Evolutionary conservation across 2,113 vertebrate species (phyloP).

Genomic region (Ammospiza nelsoni): DNA sequence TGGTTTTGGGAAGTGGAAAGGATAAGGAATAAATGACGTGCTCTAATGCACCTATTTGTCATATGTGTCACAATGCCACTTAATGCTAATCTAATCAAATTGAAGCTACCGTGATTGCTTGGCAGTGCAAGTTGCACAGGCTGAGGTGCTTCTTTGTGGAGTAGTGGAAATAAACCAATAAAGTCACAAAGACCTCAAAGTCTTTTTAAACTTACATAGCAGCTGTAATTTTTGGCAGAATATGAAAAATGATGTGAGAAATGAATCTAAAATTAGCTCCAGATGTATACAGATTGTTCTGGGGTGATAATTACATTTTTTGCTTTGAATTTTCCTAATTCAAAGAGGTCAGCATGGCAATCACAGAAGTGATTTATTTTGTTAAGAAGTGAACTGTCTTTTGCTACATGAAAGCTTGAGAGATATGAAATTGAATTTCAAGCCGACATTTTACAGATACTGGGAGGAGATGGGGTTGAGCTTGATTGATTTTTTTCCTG

Average conservation of each 20-base stretch:
- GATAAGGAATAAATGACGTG: slow-evolving; percentile 82
- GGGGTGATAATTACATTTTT: slow-evolving; percentile 90
- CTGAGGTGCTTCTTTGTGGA: slow-evolving; percentile 41
- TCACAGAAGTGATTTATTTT: slow-evolving; percentile 89
- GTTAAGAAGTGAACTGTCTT: slow-evolving; percentile 87
- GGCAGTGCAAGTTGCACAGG: slow-evolving; percentile 29
- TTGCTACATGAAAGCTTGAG: slow-evolving; percentile 83
- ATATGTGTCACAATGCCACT: slow-evolving; percentile 87
- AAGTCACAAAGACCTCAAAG: slow-evolving; percentile 48
- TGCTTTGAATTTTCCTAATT: slow-evolving; percentile 86
- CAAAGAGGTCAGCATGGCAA: slow-evolving; percentile 83
- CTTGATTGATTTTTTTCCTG: slow-evolving; percentile 77
- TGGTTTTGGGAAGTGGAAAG: slow-evolving; percentile 57
- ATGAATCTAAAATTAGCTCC: slow-evolving; percentile 84
- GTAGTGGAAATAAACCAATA: slow-evolving; percentile 50
- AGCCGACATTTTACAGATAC: slow-evolving; percentile 80
- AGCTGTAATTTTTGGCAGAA: slow-evolving; percentile 85
- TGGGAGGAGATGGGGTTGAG: slow-evolving; percentile 76
- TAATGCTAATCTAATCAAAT: slow-evolving; percentile 93
- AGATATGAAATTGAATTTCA: slow-evolving; percentile 87
- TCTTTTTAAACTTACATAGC: slow-evolving; percentile 80
- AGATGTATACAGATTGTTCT: slow-evolving; percentile 82
- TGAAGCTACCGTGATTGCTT: slow-evolving; percentile 71
- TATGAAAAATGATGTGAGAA: slow-evolving; percentile 78
- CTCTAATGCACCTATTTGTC: slow-evolving; percentile 92